phyloP scores from a whole-genome alignment of 1,140 invertebrate genomes.

The Eriocheir sinensis region DNA sequence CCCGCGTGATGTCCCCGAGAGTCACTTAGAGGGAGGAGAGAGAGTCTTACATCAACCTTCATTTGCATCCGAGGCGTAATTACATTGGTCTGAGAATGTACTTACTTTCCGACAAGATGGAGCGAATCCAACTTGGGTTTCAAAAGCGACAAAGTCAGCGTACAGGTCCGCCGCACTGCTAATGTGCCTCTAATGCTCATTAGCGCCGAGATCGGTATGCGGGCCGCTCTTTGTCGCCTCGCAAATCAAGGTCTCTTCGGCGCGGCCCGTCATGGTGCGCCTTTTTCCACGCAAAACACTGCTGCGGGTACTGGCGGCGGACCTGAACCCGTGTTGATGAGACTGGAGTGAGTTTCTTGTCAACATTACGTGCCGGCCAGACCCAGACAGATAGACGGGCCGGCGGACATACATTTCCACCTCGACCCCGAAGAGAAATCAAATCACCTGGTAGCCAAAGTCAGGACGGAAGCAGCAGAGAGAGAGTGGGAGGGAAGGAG shows the following conservation, averaged over 20 bases:
- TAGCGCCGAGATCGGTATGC: slow-evolving; percentile 1
- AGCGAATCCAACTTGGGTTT: slow-evolving; percentile 14
- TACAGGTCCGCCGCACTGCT: neutral
- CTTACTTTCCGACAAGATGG: slow-evolving; percentile 11
- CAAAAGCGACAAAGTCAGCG: slow-evolving; percentile 6
- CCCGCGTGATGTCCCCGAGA: neutral
- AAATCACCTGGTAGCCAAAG: neutral
- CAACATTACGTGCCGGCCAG: slow-evolving; percentile 1
- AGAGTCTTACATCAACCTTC: slow-evolving; percentile 13
- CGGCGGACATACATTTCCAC: slow-evolving; percentile 24
- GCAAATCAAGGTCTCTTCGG: neutral
- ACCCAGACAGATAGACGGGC: neutral
- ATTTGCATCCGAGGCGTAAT: slow-evolving; percentile 14
- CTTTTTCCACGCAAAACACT: neutral
- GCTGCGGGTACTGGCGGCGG: neutral
- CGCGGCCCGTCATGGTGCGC: neutral
- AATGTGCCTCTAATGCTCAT: slow-evolving; percentile 15
- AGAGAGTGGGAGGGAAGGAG: neutral
- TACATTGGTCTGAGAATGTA: slow-evolving; percentile 13
- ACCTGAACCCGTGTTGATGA: slow-evolving; percentile 13
- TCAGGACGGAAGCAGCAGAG: neutral
- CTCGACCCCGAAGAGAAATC: neutral
- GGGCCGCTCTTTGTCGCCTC: neutral
- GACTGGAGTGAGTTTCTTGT: neutral
- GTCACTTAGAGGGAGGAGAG: neutral